Evolutionary conservation across 2,888 invertebrate species (phyloP), one percentile per base, ranked within the genome.

Genomic region (Xanthia togata): DNA sequence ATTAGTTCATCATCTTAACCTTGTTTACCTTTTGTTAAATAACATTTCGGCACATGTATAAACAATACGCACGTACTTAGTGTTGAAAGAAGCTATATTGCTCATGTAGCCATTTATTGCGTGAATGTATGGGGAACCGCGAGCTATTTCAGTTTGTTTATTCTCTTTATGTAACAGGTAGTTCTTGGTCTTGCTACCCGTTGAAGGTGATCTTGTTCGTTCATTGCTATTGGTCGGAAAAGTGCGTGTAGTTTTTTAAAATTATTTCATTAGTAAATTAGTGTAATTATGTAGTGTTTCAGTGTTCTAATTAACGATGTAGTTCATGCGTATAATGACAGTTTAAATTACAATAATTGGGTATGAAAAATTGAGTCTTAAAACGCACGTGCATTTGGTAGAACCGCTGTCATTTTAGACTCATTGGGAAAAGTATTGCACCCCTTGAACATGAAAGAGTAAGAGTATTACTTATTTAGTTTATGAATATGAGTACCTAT

Each of bases 21-120:
- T 79, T 84, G 79, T 82, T 87, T 82, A 83, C 50, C 73, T 31
- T 76, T 76, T 81, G 80, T 81, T 85, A 80, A 85, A 86, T 83
- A 89, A 88, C 83, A 86, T 81, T 89, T 88, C 79, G 76, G 82
- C 85, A 85, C 83, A 84, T 85, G 86, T 72, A 78, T 87, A 89
- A 85, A 88, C 85, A 86, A 70, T 83, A 63, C 74, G 57, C 68
- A 72, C 78, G 50, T 60, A 70, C 69, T 64, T 59, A 60, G 64
- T 71, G 89, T 83, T 86, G 81, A 86, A 82, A 83, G 87, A 82
- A 70, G 50, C 47, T 69, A 69, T 73, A 70, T 72, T 76, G 59
- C 76, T 57, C 78, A 44, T 55, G 65, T 70, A 76, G 41, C 60
- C 68, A 79, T 71, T 70, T 59, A 73, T 77, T 77, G 70, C 57